Evolutionary conservation across 2,888 invertebrate species (phyloP), one percentile per base, ranked within the genome.

Genomic region (Drosophila peninsularis): DNA sequence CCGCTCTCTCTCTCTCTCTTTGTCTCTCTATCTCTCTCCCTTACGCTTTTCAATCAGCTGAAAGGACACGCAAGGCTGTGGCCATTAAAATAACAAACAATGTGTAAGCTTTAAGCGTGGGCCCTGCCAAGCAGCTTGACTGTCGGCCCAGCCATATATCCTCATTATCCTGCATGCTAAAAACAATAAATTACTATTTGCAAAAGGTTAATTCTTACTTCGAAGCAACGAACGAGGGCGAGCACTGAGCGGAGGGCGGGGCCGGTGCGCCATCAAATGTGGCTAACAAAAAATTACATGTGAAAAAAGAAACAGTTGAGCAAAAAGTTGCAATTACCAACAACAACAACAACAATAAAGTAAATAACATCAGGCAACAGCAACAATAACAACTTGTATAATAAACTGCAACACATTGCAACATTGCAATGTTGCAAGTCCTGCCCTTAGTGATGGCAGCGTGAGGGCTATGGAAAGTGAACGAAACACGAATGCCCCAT

Each of bases 181-280:
- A 81, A 88, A 82, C 88, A 86, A 84, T 84, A 84, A 84, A 84
- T 84, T 88, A 88, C 88, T 88, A 84, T 84, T 88, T 88, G 83
- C 83, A 86, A 88, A 86, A 82, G 80, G 83, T 86, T 88, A 86
- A 84, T 84, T 84, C 86, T 88, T 82, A 88, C 83, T 80, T 52
- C 52, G 76, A 65, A 78, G 60, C 80, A 75, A 64, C 42, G 62
- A 58, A 53, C 54, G 21, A 58, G 30, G 32, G 13, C 17, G 17
- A 19, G 10, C 2, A 5, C 27, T 11, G 27, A 11, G 11, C 30
- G 10, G 30, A 14, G 52, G 42, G 44, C 17, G 54, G 62, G 13
- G 17, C 13, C 19, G 19, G 2, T 67, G 67, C 72, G 77, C 73
- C 75, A 72, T 52, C 57, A 66, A 77, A 71, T 77, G 67, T 64